Conservation (phyloP, 2,797 vertebrate genomes). For the Chanos chanos region DNA sequence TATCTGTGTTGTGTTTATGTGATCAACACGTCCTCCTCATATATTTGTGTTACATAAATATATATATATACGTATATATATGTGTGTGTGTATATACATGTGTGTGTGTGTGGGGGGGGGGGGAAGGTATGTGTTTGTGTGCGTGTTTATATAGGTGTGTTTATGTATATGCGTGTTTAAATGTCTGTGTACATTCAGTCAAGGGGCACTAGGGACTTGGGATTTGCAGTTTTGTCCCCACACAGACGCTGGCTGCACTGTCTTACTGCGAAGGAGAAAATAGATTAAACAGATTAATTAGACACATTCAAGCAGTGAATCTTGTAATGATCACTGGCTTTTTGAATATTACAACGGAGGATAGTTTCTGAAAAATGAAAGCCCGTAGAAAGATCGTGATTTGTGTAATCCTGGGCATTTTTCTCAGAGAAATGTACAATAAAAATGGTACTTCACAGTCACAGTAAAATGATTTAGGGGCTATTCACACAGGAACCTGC, state of each 20-base stretch:
- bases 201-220: slow-evolving; percentile 29
- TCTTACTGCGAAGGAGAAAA: too few relatives aligned
- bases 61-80: slow-evolving; percentile 41
- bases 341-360: too few relatives aligned
- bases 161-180: slow-evolving; percentile 46
- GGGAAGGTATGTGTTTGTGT: slow-evolving; percentile 47
- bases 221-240: slow-evolving; percentile 1
- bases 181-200: slow-evolving; percentile 22
- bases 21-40: slow-evolving; percentile 55
- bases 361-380: too few relatives aligned
- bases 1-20: slow-evolving; percentile 49
- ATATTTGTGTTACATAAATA: slow-evolving; percentile 50
- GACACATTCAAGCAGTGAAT: too few relatives aligned
- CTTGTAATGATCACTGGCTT: too few relatives aligned
- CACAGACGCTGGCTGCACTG: slow-evolving; percentile 18
- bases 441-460: too few relatives aligned
- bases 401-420: too few relatives aligned
- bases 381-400: too few relatives aligned
- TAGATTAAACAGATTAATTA: too few relatives aligned
- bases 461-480: too few relatives aligned
- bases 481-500: too few relatives aligned
- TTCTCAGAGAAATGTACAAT: too few relatives aligned
- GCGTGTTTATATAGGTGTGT: slow-evolving; percentile 37
- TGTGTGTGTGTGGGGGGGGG: slow-evolving; percentile 40
- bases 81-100: slow-evolving; percentile 46